phyloP scores from a whole-genome alignment of 2,888 invertebrate genomes.

The Pyrrhosoma nymphula region DNA sequence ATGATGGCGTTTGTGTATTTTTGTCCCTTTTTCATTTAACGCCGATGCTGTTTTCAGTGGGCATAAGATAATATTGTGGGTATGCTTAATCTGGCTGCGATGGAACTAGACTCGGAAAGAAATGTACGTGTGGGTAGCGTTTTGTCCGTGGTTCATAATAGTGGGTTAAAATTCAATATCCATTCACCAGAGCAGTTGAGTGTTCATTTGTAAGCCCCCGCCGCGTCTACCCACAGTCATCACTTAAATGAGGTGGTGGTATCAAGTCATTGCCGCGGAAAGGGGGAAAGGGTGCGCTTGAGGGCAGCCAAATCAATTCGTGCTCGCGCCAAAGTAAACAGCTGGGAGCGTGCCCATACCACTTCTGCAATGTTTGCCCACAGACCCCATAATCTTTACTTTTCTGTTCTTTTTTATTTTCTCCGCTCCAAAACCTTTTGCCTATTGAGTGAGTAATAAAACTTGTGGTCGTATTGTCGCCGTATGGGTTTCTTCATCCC shows the following conservation, averaged over 20 bases:
- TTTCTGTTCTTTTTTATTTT: not conserved
- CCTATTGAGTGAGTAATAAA: not conserved
- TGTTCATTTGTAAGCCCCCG: not conserved
- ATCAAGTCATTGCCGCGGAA: not conserved
- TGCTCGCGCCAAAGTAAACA: constrained; percentile 3
- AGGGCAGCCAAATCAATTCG: constrained; percentile 21
- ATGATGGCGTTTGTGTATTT: too few species aligned
- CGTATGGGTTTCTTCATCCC: not conserved
- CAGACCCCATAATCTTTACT: not conserved
- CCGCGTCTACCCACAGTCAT: not conserved
- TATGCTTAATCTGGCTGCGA: not conserved
- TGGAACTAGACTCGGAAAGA: too few species aligned
- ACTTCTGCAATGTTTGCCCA: not conserved
- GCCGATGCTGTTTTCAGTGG: too few species aligned
- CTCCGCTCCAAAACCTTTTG: not conserved
- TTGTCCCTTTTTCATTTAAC: too few species aligned
- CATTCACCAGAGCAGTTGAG: not conserved
- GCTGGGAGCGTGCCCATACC: constrained; percentile 18
- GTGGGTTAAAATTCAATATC: not conserved
- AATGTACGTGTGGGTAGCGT: not conserved
- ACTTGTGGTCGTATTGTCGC: not conserved
- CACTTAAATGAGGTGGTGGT: not conserved
- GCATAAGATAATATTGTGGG: too few species aligned
- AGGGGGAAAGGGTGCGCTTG: not conserved
- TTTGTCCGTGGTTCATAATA: not conserved